Conservation (phyloP, 2,113 vertebrate species). For the Thalassarche chlororhynchos region DNA sequence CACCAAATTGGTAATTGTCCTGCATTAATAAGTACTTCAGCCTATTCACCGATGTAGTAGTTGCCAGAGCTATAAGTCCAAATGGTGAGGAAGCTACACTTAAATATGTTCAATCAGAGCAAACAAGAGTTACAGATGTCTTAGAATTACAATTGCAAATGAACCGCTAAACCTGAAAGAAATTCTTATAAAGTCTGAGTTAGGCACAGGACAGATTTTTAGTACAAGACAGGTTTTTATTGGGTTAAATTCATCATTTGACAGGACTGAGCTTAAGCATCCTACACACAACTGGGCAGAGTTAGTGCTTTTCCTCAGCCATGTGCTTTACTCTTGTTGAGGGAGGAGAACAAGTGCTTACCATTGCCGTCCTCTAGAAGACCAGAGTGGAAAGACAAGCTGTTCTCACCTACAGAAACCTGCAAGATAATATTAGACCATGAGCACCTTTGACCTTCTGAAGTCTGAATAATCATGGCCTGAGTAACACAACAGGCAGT, state of each 20-base stretch:
- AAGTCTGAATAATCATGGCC: neutral
- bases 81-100: neutral
- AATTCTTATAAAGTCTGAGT: neutral
- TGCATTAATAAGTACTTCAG: neutral
- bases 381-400: neutral
- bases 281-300: neutral
- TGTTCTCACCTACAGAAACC: constrained; percentile 67
- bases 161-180: neutral
- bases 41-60: neutral
- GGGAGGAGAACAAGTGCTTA: constrained; percentile 31
- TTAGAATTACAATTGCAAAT: neutral
- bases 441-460: neutral
- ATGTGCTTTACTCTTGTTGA: neutral
- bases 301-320: neutral
- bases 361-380: constrained; percentile 59
- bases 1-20: neutral
- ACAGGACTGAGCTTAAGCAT: neutral
- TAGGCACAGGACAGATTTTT: neutral
- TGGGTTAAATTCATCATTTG: neutral
- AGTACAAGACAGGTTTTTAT: neutral
- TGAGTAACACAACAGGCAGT: neutral
- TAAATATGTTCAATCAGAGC: neutral
- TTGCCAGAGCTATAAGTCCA: neutral
- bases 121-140: neutral
- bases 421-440: constrained; percentile 2